Base-by-base conservation (phyloP, 2,797 vertebrate species). In the Falco cherrug region DNA sequence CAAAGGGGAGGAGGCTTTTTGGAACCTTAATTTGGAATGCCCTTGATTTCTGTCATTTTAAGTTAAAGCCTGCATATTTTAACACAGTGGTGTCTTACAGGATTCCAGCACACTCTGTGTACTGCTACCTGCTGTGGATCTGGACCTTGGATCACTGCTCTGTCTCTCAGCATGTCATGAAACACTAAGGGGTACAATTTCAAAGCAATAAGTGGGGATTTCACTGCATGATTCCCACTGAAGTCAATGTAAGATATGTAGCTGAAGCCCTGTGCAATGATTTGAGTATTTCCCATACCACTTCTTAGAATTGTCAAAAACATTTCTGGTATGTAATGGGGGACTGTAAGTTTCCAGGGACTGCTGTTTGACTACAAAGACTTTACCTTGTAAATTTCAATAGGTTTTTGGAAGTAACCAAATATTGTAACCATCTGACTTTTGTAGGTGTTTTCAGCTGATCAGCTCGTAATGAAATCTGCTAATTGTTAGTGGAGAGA, bases 11-110 rank as follows among this genome's bases (percentile, higher is more conserved):
- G 61, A 90, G 69, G 48, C 41, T 68, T 5, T 37, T 69, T 75
- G 64, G 78, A 96, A 35, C 78, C 61, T 93, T 93, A 48, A 93
- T 96, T 95, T 90, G 75, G 65, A 97, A 91, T 92, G 84, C 81
- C 96, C 94, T 96, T 97, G 93, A 94, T 95, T 96, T 96, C 75
- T 87, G 89, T 75, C 78, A 96, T 95, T 96, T 96, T 89, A 92
- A 97, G 70, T 92, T 90, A 90, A 91, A 96, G 47, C 28, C n/a
- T 92, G 94, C 82, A 95, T 96, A 95, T 93, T 95, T 96, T 95
- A 95, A 64, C 86, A 19, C 45, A 74, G 90, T 90, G 64, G 53
- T 95, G 81, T 87, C 87, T 95, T 81, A 22, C 95, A 95, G 94
- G n/a, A 20, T 75, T 89, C 87, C 11, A 3, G 81, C 73, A 94